Conservation (phyloP, 2,888 invertebrate species). For the Sthenelais limicola region DNA sequence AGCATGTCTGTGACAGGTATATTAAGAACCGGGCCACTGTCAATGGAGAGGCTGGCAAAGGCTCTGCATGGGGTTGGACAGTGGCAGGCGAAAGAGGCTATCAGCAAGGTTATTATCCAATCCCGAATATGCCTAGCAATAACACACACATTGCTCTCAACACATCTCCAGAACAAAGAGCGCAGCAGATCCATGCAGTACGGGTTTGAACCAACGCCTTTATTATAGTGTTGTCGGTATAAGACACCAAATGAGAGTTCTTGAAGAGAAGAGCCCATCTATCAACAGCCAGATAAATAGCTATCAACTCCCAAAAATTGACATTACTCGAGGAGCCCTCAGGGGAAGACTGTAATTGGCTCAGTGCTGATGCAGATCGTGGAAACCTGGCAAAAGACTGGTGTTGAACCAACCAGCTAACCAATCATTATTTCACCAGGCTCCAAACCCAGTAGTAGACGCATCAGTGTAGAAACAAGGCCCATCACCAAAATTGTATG, state of each 20-base stretch:
- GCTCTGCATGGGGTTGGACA: too few relatives aligned
- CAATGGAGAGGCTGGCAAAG: background rate
- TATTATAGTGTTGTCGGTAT: background rate
- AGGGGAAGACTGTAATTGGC: background rate
- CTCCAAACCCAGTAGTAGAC: background rate
- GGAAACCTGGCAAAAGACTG: background rate
- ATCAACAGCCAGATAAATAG: background rate
- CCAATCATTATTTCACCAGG: background rate
- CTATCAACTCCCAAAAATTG: background rate
- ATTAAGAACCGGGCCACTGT: background rate
- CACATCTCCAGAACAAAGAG: background rate
- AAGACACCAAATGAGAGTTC: background rate
- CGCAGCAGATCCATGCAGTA: background rate
- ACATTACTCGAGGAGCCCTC: too few relatives aligned
- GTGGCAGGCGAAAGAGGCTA: too few relatives aligned
- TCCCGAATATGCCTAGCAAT: too few relatives aligned
- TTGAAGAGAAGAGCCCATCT: background rate
- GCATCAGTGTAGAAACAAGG: background rate
- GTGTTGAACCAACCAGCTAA: background rate
- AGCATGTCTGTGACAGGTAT: background rate
- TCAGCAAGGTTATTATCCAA: too few relatives aligned
- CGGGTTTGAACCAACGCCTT: background rate
- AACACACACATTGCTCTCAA: background rate
- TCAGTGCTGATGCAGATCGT: background rate
- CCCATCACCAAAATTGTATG: background rate